Base-by-base conservation (phyloP, 2,113 vertebrate species). In the Bos taurus region DNA sequence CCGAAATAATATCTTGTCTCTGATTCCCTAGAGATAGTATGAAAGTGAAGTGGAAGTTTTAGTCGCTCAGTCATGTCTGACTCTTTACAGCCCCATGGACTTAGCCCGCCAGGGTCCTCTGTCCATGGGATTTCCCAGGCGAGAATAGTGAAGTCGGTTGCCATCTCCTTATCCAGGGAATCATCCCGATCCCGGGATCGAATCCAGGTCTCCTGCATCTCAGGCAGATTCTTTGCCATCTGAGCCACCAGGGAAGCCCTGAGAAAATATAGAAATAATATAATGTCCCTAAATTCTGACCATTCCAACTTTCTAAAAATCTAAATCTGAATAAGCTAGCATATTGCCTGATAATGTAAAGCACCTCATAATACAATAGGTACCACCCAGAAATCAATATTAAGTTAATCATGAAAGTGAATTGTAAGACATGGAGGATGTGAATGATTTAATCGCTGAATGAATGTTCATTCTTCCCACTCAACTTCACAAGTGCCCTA, bases 271-370 rank as follows among this genome's bases (percentile, higher is more conserved):
- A 40, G 67, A 40, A 74, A 74, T 87, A 60, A 83, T 90, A 67
- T 96, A 97, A 97, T 95, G 92, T 92, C 93, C 97, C 98, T 94
- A 97, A 97, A 92, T 59, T 89, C 85, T 98, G 96, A 97, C 95
- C 97, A 87, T 60, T 97, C 52, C 67, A 96, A 94, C 96, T 98
- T 98, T 98, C 71, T 97, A 97, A 98, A 98, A 96, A 95, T 94
- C 87, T 97, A 90, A 92, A 91, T 97, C 0, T 48, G 77, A 95
- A 91, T 88, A 87, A 96, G 86, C 96, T 91, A 90, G 93, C 93
- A 92, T 93, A 0, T 54, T 59, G 16, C 59, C 56, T 8, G 13
- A 52, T 78, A 81, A 46, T n/a, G 2, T 83, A 80, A 92, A 94
- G 84, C 88, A 16, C 33, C 46, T 56, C 54, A 19, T 9, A 62